Evolutionary conservation across 2,113 vertebrate species (phyloP), one percentile per base, ranked within the genome.

Genomic region (Zapornia atra): DNA sequence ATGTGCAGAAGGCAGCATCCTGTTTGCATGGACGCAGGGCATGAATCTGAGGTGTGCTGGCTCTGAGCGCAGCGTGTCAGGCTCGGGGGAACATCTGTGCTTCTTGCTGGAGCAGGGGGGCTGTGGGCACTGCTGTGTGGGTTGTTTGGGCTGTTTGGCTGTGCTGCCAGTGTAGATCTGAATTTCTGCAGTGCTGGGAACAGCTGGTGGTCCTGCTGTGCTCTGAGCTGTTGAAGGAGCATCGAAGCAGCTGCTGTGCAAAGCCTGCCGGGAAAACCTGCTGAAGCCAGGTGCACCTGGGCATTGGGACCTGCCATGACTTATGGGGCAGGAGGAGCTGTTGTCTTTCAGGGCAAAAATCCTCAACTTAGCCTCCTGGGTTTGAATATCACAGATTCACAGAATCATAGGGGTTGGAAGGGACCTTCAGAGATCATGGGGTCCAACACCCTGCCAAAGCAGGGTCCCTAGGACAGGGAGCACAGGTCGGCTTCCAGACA

Each of bases 81-180:
- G 42, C 51, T 84, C 31, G 2, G 3, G 19, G 50, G 63, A 40
- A 57, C 34, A 36, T 33, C 26, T 66, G 29, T 1, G 2, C 25
- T 42, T 60, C 50, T 44, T 21, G 17, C 14, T 1, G 2, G 69
- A 36, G 69, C 51, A 36, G 22, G 9, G 44, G 19, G 26, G 24
- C 63, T 76, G 6, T 33, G 14, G n/a, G 46, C 33, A 5, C 22
- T 18, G 44, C 25, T 2, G 0, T 1, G 36, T 24, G 26, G 40
- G 60, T 36, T 75, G 3, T 22, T 26, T 44, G 5, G 0, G 1
- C 51, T 5, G 2, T 40, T 69, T 17, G 44, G 36, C 15, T 68
- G 36, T 38, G 44, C 78, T 77, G 56, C 46, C 79, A 70, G 56
- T 38, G n/a, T 38, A 21, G 5, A 54, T 13, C 63, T 1, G 2